Evolutionary conservation across 2,888 invertebrate genomes (phyloP), one percentile per base, ranked within the genome.

Genomic region (Unio delphinus): DNA sequence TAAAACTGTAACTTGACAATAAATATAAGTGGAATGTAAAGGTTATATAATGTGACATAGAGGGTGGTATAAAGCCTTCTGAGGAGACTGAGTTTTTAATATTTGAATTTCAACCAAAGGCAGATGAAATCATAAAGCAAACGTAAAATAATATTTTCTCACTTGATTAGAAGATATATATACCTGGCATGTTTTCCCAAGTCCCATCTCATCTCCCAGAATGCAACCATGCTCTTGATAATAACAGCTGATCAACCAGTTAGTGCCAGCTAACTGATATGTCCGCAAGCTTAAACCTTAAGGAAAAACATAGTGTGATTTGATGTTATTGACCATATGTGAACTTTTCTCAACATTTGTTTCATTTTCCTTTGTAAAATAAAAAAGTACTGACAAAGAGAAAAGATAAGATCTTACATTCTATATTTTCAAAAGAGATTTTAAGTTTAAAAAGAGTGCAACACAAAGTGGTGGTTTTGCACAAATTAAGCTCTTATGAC

Each of bases 131-230:
- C 15, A 11, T 11, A 45, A 45, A 45, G 15, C 45, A 15, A 15
- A 45, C 11, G 15, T 45, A 15, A 45, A 45, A 45, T 45, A 45
- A 45, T 45, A 45, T 55, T 56, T n/a, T 62, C 34, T 15, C 18
- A 60, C 4, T 61, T 54, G 6, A 55, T 17, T 61, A 20, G n/a
- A 28, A 34, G 55, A 20, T 62, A 45, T 54, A 17, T 26, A 55
- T 70, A 88, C 89, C 87, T 89, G 89, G 68, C 89, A 89, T 2
- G 89, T 90, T 80, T 89, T 90, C 0, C 89, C 89, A 6, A 89
- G 86, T 5, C 90, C 90, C 90, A 89, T 89, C 70, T 89, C 90
- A 83, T 89, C 90, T 28, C 87, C 89, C 56, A 90, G 84, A 15
- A 90, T 88, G 64, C 88, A 86, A 55, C 90, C 90, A 81, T 88